Conservation (phyloP, 64 coral and sea anemone genomes). For the Dendrophyllia cribrosa region DNA sequence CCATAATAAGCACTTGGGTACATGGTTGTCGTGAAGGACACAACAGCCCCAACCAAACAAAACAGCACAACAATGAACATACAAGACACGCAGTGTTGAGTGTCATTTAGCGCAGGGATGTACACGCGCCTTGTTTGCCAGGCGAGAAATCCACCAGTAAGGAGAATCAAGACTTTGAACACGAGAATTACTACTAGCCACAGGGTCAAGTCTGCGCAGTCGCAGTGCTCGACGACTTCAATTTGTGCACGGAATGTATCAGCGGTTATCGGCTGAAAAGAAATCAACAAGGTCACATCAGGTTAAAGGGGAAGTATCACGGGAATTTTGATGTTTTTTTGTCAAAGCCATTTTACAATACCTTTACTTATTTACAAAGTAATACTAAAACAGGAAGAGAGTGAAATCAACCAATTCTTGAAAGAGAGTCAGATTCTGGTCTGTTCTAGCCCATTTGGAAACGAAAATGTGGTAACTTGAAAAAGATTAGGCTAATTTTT, state of each 20-base stretch:
- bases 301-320: too few species aligned
- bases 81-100: conserved; percentile 79
- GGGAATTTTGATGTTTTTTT: too few species aligned
- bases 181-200: conserved; percentile 74
- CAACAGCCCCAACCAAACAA: conserved; percentile 35
- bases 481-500: too few species aligned
- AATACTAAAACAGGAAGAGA: too few species aligned
- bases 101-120: conserved; percentile 82
- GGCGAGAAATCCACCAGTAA: conserved; percentile 78
- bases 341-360: too few species aligned
- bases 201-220: conserved; percentile 16
- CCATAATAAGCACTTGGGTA: conserved; percentile 78
- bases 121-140: conserved; percentile 91
- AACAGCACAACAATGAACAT: conserved; percentile 68
- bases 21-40: conserved; percentile 45
- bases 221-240: conserved; percentile 73
- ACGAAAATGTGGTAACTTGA: too few species aligned
- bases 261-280: conserved; percentile 79
- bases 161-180: conserved; percentile 52
- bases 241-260: conserved; percentile 67
- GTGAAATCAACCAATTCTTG: too few species aligned
- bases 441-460: too few species aligned
- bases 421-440: too few species aligned
- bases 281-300: too few species aligned
- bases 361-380: too few species aligned